Evolutionary conservation across 2,888 invertebrate species (phyloP), one percentile per base, ranked within the genome.

Genomic region (Alsophila aescularia): DNA sequence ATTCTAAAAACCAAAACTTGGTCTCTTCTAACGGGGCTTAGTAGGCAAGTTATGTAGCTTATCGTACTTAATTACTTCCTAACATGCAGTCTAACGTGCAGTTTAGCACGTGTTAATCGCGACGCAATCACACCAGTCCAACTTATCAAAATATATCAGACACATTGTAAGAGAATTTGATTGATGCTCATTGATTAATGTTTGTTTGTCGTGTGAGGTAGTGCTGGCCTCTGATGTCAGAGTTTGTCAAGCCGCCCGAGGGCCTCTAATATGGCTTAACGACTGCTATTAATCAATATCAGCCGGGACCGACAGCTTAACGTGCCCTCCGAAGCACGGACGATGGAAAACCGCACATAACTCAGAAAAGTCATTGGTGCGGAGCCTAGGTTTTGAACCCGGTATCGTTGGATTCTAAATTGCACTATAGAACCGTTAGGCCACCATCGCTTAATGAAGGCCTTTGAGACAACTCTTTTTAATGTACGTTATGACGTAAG

Each of bases 91-190:
- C 32, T n/a, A n/a, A n/a, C n/a, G n/a, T n/a, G n/a, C n/a, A 36
- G 18, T 50, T n/a, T 42, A 47, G 54, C 34, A 44, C 35, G 53
- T 49, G 54, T 29, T 43, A 53, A 53, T 52, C 35, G 34, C 40
- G 27, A 18, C 16, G 34, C 34, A n/a, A 34, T 44, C 16, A 27
- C 37, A 43, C 37, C 39, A 14, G 39, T 43, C 48, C n/a, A 14
- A n/a, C 34, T 37, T 47, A 52, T 40, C 40, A 36, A 40, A 29
- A 35, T 18, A 31, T 44, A 21, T 29, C 15, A 44, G 43, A 32
- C 14, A 27, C 16, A 34, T 34, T 34, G 27, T 49, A 13, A 35
- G 15, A 31, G 32, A 42, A 47, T 27, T 29, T 54, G 54, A 54
- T 49, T 54, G 54, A 54, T 49, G 37, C 16, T 24, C 39, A 49